These are phyloP conservation scores for Bagarius yarrelli DNA, from an alignment of 2,113 vertebrate species.

Conservation along the genomic window DNA sequence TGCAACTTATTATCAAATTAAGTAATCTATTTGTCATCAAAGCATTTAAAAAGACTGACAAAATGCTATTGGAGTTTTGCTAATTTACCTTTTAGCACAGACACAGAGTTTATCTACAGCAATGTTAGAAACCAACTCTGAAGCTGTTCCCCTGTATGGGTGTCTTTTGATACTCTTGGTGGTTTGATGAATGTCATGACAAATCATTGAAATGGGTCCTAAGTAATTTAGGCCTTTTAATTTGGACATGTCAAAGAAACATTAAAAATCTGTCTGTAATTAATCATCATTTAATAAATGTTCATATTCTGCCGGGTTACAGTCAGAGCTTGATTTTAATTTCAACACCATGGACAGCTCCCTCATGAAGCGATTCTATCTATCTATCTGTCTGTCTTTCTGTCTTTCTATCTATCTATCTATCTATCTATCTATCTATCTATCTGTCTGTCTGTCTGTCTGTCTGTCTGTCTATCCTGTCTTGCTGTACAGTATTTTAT, in stretches of 20 bases:
- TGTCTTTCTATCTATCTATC: constrained; percentile 14
- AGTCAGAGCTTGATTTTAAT: neutral
- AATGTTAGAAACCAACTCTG: neutral
- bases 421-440: constrained; percentile 7
- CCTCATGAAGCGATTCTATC: neutral
- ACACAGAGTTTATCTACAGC: no score
- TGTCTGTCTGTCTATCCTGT: constrained; percentile 16
- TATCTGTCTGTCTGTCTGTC: neutral
- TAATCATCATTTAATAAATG: constrained; percentile 25
- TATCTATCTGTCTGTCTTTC: constrained; percentile 24
- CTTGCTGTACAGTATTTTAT: constrained; percentile 13
- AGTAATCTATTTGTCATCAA: constrained; percentile 31
- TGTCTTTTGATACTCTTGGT: neutral
- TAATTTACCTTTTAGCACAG: neutral
- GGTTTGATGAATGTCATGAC: neutral
- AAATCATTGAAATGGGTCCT: constrained; percentile 15
- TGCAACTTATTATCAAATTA: constrained; percentile 27
- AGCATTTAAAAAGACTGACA: constrained; percentile 20
- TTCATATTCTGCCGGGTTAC: neutral
- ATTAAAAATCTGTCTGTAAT: constrained; percentile 15
- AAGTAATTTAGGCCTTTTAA: constrained; percentile 22
- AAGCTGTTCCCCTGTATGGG: neutral
- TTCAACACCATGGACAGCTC: constrained; percentile 58
- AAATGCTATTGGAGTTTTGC: neutral
- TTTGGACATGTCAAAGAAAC: constrained; percentile 28